phyloP scores from a whole-genome alignment of 2,113 vertebrate genomes.

The Cyprinodon brontotheroides region DNA sequence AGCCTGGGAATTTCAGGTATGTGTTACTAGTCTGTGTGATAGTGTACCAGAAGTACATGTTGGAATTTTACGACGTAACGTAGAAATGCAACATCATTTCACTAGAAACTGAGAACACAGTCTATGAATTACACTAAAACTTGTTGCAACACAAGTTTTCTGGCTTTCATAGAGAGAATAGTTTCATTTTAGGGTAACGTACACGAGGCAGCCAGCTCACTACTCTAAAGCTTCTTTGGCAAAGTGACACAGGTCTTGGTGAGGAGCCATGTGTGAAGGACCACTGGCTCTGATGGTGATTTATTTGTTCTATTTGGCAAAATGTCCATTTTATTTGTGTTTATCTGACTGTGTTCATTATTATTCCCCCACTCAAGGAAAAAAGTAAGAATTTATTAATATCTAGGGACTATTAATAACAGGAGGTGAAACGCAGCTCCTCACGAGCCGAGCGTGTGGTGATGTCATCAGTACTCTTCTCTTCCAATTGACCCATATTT shows the following conservation, averaged over 20 bases:
- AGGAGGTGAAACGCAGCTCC: too few relatives aligned
- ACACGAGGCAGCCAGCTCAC: constrained; percentile 25
- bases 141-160: constrained; percentile 12
- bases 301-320: too few relatives aligned
- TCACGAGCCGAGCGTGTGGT: too few relatives aligned
- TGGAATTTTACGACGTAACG: constrained; percentile 29
- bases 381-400: too few relatives aligned
- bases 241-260: constrained; percentile 16
- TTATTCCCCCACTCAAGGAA: too few relatives aligned
- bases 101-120: not conserved
- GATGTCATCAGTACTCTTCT: too few relatives aligned
- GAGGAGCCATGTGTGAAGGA: not conserved
- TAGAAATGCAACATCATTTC: constrained; percentile 26
- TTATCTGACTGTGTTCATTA: too few relatives aligned
- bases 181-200: constrained; percentile 17
- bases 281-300: too few relatives aligned
- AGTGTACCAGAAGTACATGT: constrained; percentile 39
- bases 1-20: constrained; percentile 49
- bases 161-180: not conserved
- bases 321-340: too few relatives aligned
- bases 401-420: too few relatives aligned
- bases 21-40: constrained; percentile 43
- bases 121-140: constrained; percentile 21
- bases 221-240: constrained; percentile 43
- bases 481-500: too few relatives aligned